Evolutionary conservation across 2,797 vertebrate genomes (phyloP).

Genomic region (Gallinago nigripennis): DNA sequence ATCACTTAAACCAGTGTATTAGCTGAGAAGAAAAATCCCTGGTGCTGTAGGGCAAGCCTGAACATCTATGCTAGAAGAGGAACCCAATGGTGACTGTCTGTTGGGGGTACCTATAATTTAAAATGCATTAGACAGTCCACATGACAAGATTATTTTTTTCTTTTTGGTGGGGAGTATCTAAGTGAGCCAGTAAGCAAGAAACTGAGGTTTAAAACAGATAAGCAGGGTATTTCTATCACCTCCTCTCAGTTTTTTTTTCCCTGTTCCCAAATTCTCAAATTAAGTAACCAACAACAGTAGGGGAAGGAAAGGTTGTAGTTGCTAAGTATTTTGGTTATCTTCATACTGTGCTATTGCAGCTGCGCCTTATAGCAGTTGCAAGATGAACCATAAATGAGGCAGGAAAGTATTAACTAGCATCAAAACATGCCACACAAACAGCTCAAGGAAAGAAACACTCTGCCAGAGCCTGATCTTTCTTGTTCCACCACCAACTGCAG

Average conservation of each 20-base stretch:
- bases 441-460: background rate
- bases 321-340: background rate
- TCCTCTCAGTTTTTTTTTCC: background rate
- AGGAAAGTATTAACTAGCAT: background rate
- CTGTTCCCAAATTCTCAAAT: background rate
- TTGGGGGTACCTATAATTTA: too few species aligned
- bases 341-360: background rate
- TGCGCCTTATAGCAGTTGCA: background rate
- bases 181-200: background rate
- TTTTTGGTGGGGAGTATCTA: background rate
- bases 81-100: fast-evolving
- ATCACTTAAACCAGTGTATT: background rate
- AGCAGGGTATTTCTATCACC: background rate
- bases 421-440: background rate
- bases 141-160: background rate
- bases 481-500: background rate
- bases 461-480: background rate
- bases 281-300: background rate
- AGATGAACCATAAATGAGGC: background rate
- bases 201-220: background rate
- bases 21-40: background rate
- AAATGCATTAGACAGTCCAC: background rate
- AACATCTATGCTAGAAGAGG: fast-evolving
- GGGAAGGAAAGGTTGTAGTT: background rate
- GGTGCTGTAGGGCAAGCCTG: background rate